Conservation (phyloP, 2,113 vertebrate genomes). For the Beaufortia kweichowensis region DNA sequence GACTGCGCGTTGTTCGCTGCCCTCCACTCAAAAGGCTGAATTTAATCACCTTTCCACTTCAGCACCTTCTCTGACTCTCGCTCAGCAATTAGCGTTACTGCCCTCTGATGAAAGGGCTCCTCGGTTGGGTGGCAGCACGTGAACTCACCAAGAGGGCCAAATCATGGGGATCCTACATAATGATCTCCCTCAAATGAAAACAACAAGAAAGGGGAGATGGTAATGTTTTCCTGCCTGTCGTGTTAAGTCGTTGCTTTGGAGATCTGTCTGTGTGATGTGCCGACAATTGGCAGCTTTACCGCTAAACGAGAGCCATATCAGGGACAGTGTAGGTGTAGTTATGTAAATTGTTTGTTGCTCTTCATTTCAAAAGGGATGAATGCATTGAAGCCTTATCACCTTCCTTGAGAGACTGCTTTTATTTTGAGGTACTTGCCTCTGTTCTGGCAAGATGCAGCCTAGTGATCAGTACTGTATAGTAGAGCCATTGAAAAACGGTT, state of each 20-base stretch:
- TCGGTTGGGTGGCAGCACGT: conserved; percentile 56
- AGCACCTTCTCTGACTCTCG: conserved; percentile 47
- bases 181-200: conserved; percentile 27
- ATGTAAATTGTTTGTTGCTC: conserved; percentile 56
- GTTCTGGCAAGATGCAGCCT: conserved; percentile 14
- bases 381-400: conserved; percentile 5
- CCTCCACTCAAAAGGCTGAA: conserved; percentile 53
- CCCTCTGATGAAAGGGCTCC: conserved; percentile 60
- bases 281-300: conserved; percentile 39
- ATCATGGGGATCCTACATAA: conserved; percentile 44
- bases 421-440: conserved; percentile 20
- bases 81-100: conserved; percentile 63
- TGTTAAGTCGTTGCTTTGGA: conserved; percentile 28
- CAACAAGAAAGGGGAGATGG: conserved; percentile 3
- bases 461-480: conserved; percentile 10
- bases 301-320: conserved; percentile 37
- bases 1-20: conserved; percentile 31
- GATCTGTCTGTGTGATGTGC: conserved; percentile 45
- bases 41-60: conserved; percentile 59
- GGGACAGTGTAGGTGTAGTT: conserved; percentile 52
- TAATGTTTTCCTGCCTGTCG: conserved; percentile 28
- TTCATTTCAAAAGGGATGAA: conserved; percentile 43
- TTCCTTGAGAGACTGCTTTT: background rate
- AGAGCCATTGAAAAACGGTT: conserved; percentile 6
- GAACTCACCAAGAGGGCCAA: conserved; percentile 26